Percentiles rank a stretch among this genome's conserved stretches.
Conservation (phyloP, 2,797 vertebrate species). For the Enteromius afrohamiltoni region DNA sequence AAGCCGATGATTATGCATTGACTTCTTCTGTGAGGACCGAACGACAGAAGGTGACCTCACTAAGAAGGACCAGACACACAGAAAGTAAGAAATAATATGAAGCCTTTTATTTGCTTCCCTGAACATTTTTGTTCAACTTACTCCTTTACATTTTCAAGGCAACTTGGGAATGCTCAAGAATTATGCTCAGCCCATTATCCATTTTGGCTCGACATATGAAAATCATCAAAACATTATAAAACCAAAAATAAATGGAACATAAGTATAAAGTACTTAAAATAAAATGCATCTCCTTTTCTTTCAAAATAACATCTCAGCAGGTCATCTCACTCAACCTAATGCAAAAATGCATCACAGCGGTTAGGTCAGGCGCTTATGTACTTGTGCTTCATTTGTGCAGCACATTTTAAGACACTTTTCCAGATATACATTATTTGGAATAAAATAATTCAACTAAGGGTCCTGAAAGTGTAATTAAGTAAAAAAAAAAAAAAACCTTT, state of each 20-base stretch:
- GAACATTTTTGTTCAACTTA: slow-evolving; percentile 64
- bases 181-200: slow-evolving; percentile 57
- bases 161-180: slow-evolving; percentile 58
- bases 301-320: slow-evolving; percentile 4
- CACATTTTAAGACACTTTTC: slow-evolving; percentile 53
- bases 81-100: not conserved
- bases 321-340: slow-evolving; percentile 4
- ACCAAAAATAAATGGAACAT: not conserved
- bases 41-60: not conserved
- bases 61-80: not conserved
- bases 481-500: not conserved
- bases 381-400: slow-evolving; percentile 62
- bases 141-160: slow-evolving; percentile 58
- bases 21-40: slow-evolving; percentile 3
- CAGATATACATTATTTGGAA: slow-evolving; percentile 54
- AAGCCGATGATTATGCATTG: not conserved
- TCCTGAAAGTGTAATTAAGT: slow-evolving; percentile 16
- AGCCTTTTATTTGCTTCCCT: slow-evolving; percentile 44
- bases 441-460: slow-evolving; percentile 1
- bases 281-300: slow-evolving; percentile 24
- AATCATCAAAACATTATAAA: slow-evolving; percentile 4
- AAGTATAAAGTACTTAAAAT: slow-evolving; percentile 8
- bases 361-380: slow-evolving; percentile 71
- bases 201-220: slow-evolving; percentile 11
- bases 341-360: slow-evolving; percentile 61